Evolutionary conservation across 2,113 vertebrate species (phyloP), one percentile per base, ranked within the genome.

Genomic region (Charadrius vociferus): DNA sequence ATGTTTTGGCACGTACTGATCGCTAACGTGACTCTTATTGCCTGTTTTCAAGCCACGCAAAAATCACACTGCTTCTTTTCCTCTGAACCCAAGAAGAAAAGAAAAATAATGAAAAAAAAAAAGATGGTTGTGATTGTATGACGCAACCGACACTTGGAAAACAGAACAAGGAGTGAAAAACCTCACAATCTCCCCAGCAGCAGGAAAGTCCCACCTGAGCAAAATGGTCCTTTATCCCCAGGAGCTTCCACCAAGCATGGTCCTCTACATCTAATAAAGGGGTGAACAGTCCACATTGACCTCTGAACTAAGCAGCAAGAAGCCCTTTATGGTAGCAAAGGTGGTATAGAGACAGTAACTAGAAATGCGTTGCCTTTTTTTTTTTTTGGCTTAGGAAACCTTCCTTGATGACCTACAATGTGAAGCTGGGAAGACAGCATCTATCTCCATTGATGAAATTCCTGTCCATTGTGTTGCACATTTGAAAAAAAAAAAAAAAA

Each of bases 361-460:
- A 45, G 62, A 81, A 49, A 3, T 8, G 36, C 0, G 0, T 11
- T 19, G 56, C 10, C 3, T 7, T 22, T 32, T 39, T 63, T 7
- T 22, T 32, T 39, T 63, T 59, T 63, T 32, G 62, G 37, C 27
- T 12, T 14, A 30, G 37, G 37, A 80, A 77, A 6, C 34, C 56
- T 53, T 81, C 22, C 15, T 23, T 8, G 24, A 5, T 16, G 9
- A 37, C 11, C 19, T 53, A 10, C 36, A 52, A 4, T 1, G 0
- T 43, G 45, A 58, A 23, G 6, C 26, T 61, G 34, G 26, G 52
- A 47, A 86, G 36, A 21, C 10, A 39, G 10, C 4, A 9, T 49
- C 41, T 29, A 6, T 6, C 27, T 67, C n/a, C 56, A 15, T 3
- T 24, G 45, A 34, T 34, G 7, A 55, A 83, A 70, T 47, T 37